These are phyloP conservation scores for Proterorhinus semilunaris DNA, from an alignment of 2,113 vertebrate species.

Conservation along the genomic window DNA sequence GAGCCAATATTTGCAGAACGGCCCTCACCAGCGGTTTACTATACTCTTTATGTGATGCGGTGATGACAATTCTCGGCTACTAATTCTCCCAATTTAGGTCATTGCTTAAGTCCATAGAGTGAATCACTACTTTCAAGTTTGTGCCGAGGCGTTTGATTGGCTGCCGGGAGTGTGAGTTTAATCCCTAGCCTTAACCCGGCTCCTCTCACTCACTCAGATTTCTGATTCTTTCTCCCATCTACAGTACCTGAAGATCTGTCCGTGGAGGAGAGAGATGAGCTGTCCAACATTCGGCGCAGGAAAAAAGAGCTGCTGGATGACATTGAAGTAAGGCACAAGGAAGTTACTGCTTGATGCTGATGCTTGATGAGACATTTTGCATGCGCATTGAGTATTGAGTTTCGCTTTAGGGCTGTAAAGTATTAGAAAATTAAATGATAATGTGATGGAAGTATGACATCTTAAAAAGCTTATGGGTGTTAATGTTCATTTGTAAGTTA, in stretches of 20 bases:
- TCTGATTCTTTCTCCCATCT: constrained; percentile 39
- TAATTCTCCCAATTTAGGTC: constrained; percentile 47
- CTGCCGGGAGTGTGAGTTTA: constrained; percentile 47
- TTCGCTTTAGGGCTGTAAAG: background rate
- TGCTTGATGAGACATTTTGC: background rate
- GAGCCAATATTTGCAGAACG: constrained; percentile 54
- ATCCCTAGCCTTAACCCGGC: constrained; percentile 43
- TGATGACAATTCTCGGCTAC: background rate
- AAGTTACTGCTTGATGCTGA: background rate
- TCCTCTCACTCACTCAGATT: constrained; percentile 38
- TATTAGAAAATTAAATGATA: background rate
- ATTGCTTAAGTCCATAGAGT: constrained; percentile 32
- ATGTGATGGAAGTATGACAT: background rate
- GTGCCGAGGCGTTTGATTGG: constrained; percentile 55
- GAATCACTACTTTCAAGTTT: constrained; percentile 28
- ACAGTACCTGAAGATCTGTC: constrained; percentile 94
- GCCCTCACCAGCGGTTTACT: constrained; percentile 49
- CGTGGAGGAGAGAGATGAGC: constrained; percentile 90
- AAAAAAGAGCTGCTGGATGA: constrained; percentile 98
- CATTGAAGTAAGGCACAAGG: constrained; percentile 85
- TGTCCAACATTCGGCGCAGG: constrained; percentile 92
- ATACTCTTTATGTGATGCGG: background rate
- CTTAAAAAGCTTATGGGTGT: background rate
- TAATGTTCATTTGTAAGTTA: background rate
- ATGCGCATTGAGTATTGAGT: background rate